Base-by-base conservation (phyloP, 2,888 invertebrate species). In the Cheilosia pagana region DNA sequence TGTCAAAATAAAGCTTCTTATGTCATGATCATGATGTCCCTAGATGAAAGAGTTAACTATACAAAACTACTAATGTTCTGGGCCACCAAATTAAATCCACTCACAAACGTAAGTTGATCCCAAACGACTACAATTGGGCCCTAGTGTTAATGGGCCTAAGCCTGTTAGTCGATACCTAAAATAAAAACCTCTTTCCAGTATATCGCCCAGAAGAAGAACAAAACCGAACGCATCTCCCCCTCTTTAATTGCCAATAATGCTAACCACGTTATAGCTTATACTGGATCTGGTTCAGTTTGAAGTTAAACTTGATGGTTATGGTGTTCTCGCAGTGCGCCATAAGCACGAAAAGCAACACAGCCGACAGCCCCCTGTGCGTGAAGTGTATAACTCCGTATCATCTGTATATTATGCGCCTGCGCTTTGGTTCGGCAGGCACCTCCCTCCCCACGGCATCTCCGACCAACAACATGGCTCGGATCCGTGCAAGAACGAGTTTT, bases 401-500 rank as follows among this genome's bases (percentile, higher is more conserved):
- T 28, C 28, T 0, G 2, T 39, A 6, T 45, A 8, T 50, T 50
- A 28, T 67, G 67, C 52, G 75, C 52, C 31, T 68, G 60, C 53
- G 76, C 60, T 76, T 76, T 76, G 48, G 68, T 45, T 16, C 21
- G n/a, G 60, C 35, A 62, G 12, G 10, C 48, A 21, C 23, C 14
- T 0, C 23, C 12, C 5, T n/a, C 52, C 74, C 28, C 55, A 35
- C 55, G 19, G 21, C 65, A 12, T 1, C 5, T 21, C 19, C 68
- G n/a, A n/a, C n/a, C n/a, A n/a, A 57, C 39, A 25, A 41, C 60
- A 70, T 71, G 52, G 21, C 45, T 41, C 59, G 39, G 31, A 53
- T 31, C 65, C 45, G 31, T 60, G 23, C 71, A 65, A 65, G 45
- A 82, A 82, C 76, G 60, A 71, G 76, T 82, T 82, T 77, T 63